A percentile compares a stretch with the other conserved stretches of the same genome.
Conservation (phyloP, 2,113 vertebrate genomes). For the Coptodon rendalli region DNA sequence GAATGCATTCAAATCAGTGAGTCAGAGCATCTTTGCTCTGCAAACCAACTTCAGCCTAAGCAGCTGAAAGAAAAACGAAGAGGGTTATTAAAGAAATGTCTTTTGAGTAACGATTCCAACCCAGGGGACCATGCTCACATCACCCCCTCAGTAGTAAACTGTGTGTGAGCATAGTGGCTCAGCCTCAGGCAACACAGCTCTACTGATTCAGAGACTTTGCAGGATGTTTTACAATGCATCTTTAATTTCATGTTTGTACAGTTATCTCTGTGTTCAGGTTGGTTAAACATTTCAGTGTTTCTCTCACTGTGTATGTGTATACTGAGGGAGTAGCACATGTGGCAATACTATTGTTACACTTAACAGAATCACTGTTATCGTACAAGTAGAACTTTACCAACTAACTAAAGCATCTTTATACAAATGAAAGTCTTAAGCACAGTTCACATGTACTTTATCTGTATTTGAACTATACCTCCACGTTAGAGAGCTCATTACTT, state of each 20-base stretch:
- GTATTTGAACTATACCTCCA: not conserved
- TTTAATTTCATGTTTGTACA: not conserved
- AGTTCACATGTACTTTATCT: not conserved
- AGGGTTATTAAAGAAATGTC: not conserved
- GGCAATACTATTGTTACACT: not conserved
- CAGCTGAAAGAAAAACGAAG: not conserved
- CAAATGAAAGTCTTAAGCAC: not conserved
- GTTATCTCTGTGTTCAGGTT: not conserved
- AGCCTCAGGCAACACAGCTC: not conserved
- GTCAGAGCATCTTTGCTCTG: not conserved
- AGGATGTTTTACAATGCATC: not conserved
- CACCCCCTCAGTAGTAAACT: not conserved
- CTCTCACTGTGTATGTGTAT: not conserved
- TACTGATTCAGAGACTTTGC: not conserved
- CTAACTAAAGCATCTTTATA: not conserved
- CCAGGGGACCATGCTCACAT: not conserved
- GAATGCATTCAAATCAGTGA: constrained; percentile 4
- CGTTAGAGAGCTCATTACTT: not conserved
- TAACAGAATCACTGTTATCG: not conserved
- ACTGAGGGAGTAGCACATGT: not conserved
- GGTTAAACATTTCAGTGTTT: not conserved
- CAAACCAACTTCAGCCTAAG: not conserved
- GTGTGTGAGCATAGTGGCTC: constrained; percentile 1
- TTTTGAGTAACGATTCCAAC: not conserved
- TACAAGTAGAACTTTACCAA: not conserved